Evolutionary conservation across 2,888 invertebrate genomes (phyloP).

Genomic region (Boloria euphrosyne): DNA sequence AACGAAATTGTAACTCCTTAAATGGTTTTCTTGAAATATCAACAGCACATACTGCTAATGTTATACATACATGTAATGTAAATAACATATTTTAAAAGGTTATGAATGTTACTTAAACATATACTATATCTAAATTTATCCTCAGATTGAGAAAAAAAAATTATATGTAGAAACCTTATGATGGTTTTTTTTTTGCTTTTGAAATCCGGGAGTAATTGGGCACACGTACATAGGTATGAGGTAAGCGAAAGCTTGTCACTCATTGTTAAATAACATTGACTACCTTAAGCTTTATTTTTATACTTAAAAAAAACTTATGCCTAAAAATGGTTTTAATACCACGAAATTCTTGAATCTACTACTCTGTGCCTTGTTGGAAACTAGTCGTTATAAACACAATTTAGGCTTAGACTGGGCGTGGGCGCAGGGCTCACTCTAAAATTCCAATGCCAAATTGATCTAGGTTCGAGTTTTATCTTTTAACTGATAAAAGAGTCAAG

Average conservation of each 20-base stretch:
- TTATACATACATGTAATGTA: no score
- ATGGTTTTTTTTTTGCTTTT: no score
- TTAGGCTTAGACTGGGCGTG: conserved; percentile 54
- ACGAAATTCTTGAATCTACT: not conserved
- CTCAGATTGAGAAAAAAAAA: no score
- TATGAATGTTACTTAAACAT: no score
- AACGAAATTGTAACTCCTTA: conserved; percentile 9
- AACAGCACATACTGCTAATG: not conserved
- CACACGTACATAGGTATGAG: no score
- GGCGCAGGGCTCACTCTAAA: conserved; percentile 53
- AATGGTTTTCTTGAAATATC: not conserved
- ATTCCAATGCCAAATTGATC: conserved; percentile 56
- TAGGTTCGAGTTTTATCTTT: conserved; percentile 45
- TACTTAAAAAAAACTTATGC: not conserved
- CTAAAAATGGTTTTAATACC: not conserved
- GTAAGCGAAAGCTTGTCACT: no score
- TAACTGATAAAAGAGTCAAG: not conserved
- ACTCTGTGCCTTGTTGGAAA: conserved; percentile 47
- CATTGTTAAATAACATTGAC: no score
- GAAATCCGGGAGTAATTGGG: no score
- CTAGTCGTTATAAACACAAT: conserved; percentile 45
- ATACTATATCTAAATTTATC: no score
- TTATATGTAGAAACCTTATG: no score
- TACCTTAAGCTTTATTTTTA: not conserved
- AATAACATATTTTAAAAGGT: no score